Base-by-base conservation (phyloP, 2,113 vertebrate species). In the Chloroceryle aenea region DNA sequence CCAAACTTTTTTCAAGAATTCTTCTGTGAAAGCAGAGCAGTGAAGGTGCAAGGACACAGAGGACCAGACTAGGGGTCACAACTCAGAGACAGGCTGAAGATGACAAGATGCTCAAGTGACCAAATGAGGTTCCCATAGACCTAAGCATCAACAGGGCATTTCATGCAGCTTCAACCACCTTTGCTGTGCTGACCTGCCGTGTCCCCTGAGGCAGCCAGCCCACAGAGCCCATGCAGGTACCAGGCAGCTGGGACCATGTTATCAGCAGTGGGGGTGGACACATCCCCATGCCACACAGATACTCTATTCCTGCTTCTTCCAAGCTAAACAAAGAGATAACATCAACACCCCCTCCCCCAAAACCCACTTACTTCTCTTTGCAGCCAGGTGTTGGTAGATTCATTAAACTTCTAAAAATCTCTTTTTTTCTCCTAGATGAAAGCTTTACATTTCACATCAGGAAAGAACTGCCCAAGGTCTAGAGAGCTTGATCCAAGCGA, bases 181-280 rank as follows among this genome's bases (percentile, higher is more conserved):
- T 3, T 42, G 29, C 27, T 61, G 36, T 4, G 34, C n/a, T 71
- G 34, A 55, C 32, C 30, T 56, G 40, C 27, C 2, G 0, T 6
- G 22, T 19, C 8, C 68, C 62, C 43, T 1, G 1, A 53, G 45
- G 34, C 66, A 73, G 22, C 4, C 59, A 56, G 36, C 19, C 26
- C 4, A 0, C 0, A 0, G 55, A 61, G 30, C 40, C 47, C 47
- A 50, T 1, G 50, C 18, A 29, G 52, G 43, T 69, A 14, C 17
- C 58, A 32, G 18, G 32, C 63, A 76, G 30, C 26, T 29, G 29
- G 21, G 59, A 80, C 43, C 72, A 2, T 19, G 48, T 34, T 34
- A 19, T 18, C 67, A 42, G 15, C 2, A 11, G 40, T 11, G 17
- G 29, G 15, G 30, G 68, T 14, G 20, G 61, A 50, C 48, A 21